Percentiles rank a stretch among this genome's conserved stretches.
Evolutionary conservation across 2,888 invertebrate genomes (phyloP).

Genomic region (Torymus aiolomorphi): DNA sequence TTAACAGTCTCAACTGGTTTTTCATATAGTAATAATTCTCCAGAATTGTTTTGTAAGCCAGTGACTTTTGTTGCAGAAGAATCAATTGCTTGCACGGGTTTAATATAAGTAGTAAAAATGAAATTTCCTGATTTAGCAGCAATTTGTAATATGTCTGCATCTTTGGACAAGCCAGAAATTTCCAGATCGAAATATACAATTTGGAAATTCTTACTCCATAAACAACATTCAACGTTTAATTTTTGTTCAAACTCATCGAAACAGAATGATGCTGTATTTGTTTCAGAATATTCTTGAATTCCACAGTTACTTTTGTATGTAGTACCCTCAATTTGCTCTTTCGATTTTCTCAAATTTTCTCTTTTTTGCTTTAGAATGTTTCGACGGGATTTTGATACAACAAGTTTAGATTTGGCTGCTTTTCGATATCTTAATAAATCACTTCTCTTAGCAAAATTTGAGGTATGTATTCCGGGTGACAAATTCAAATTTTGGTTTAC

Average conservation of each 20-base stretch:
- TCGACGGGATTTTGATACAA: not conserved
- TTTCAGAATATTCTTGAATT: slow-evolving; percentile 2
- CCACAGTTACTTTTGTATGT: not conserved
- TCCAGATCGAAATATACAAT: slow-evolving; percentile 11
- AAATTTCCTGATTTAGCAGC: not conserved
- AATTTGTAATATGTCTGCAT: not conserved
- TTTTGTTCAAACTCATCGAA: not conserved
- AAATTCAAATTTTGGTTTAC: too few species aligned
- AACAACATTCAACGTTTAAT: not conserved
- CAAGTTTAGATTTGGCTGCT: not conserved
- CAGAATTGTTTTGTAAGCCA: not conserved
- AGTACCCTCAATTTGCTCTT: not conserved
- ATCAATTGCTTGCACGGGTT: not conserved
- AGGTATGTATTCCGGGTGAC: not conserved
- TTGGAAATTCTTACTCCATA: not conserved
- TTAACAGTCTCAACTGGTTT: not conserved
- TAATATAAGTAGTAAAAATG: not conserved
- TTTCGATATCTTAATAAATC: too few species aligned
- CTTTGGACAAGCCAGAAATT: not conserved
- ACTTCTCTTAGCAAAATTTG: not conserved
- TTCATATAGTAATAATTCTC: not conserved
- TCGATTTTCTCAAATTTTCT: not conserved
- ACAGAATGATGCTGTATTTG: too few species aligned
- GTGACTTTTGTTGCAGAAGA: not conserved
- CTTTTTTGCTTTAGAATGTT: too few species aligned